phyloP scores from a whole-genome alignment of 2,888 invertebrate species.

The Nematopogon swammerdamellus region DNA sequence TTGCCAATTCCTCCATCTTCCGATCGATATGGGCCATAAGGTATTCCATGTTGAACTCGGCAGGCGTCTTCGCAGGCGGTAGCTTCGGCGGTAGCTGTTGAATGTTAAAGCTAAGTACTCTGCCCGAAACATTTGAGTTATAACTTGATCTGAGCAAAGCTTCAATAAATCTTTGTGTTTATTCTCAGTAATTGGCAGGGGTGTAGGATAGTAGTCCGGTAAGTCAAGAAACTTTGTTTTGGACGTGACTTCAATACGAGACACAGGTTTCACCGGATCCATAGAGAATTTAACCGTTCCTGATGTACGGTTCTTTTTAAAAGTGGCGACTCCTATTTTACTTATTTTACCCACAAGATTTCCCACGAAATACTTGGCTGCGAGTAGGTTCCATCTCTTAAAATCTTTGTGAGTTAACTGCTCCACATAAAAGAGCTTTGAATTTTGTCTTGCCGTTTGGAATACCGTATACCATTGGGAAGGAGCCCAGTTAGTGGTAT shows the following conservation, averaged over 20 bases:
- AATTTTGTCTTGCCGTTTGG: constrained; percentile 6
- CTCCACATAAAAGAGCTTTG: constrained; percentile 6
- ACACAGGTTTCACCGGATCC: no score
- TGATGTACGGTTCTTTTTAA: neutral
- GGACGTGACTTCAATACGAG: no score
- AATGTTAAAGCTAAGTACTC: constrained; percentile 2
- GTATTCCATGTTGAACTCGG: no score
- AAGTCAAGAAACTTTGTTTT: no score
- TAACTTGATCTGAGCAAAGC: neutral
- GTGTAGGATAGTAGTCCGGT: no score
- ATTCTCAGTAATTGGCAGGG: no score
- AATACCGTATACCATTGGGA: constrained; percentile 10
- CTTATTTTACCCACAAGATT: constrained; percentile 7
- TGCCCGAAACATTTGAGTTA: constrained; percentile 1
- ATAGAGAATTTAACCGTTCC: no score
- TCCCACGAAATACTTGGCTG: neutral
- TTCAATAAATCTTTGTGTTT: no score
- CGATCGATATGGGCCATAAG: no score
- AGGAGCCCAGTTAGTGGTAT: constrained; percentile 10
- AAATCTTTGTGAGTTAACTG: constrained; percentile 6
- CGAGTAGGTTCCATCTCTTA: constrained; percentile 6
- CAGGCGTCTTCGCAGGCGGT: no score
- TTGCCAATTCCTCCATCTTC: no score
- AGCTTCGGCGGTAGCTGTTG: no score
- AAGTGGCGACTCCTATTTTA: constrained; percentile 4